phyloP scores from a whole-genome alignment of 2,113 vertebrate species.

The Mus spicilegus region DNA sequence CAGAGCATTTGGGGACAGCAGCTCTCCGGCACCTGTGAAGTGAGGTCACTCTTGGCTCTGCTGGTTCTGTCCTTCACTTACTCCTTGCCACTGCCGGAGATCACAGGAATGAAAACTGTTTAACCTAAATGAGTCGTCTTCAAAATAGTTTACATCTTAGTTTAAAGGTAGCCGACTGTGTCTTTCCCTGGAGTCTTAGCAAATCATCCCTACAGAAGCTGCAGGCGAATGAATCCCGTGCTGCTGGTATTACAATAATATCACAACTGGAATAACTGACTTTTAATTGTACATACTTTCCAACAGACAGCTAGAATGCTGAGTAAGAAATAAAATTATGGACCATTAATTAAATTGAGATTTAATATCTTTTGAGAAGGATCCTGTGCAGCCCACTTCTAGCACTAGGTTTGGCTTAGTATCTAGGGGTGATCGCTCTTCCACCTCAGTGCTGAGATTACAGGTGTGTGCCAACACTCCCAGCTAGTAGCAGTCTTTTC shows the following conservation, averaged over 20 bases:
- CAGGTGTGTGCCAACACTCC: not conserved
- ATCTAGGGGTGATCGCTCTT: not conserved
- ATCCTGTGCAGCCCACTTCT: not conserved
- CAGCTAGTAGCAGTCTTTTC: not conserved
- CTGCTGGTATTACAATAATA: not conserved
- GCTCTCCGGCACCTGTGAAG: not conserved
- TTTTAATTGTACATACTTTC: not conserved
- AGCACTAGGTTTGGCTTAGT: not conserved
- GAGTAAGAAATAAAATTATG: not conserved
- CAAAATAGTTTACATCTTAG: not conserved
- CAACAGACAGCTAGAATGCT: not conserved
- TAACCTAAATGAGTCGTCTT: conserved; percentile 9
- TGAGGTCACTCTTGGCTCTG: not conserved
- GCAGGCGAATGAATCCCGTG: not conserved
- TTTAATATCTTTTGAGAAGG: not conserved
- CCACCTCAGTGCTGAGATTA: not conserved
- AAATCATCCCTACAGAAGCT: not conserved
- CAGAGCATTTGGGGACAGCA: not conserved
- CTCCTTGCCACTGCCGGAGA: not conserved
- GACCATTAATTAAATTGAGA: not conserved
- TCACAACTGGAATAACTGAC: not conserved
- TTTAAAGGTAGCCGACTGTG: not conserved
- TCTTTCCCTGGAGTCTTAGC: conserved; percentile 10
- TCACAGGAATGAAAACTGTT: not conserved
- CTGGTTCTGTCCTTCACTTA: no score